phyloP scores from a whole-genome alignment of 2,888 invertebrate genomes.

The Scrobipalpa costella region DNA sequence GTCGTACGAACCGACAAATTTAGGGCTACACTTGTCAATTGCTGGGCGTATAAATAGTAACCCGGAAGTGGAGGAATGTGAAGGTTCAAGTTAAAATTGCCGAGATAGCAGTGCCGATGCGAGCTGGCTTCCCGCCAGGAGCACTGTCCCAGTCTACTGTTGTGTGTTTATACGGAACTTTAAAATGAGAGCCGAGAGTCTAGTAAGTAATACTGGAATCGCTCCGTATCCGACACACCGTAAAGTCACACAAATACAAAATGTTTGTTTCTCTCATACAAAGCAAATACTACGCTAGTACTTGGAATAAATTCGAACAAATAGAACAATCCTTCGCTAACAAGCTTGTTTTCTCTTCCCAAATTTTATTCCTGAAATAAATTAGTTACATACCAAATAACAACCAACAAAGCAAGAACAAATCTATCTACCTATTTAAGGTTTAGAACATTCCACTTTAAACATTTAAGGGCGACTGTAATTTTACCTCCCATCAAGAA shows the following conservation, averaged over 20 bases:
- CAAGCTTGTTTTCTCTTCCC: slow-evolving; percentile 4
- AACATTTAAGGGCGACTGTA: too few species aligned
- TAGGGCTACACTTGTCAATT: slow-evolving; percentile 9
- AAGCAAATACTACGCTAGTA: slow-evolving; percentile 1
- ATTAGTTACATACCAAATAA: not conserved
- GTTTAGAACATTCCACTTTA: too few species aligned
- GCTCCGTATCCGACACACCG: slow-evolving; percentile 6
- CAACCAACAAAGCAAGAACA: too few species aligned
- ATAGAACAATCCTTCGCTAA: slow-evolving; percentile 6
- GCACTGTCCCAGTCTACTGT: slow-evolving; percentile 42
- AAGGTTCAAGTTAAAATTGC: slow-evolving; percentile 21
- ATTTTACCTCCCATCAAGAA: too few species aligned
- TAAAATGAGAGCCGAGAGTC: slow-evolving; percentile 25
- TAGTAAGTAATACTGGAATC: slow-evolving; percentile 17
- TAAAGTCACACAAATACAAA: not conserved
- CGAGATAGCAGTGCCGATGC: slow-evolving; percentile 36
- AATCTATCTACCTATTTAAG: too few species aligned
- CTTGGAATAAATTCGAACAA: slow-evolving; percentile 4
- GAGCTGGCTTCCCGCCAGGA: slow-evolving; percentile 54
- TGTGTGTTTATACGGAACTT: slow-evolving; percentile 35
- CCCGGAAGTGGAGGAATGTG: slow-evolving; percentile 17
- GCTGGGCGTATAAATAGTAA: not conserved
- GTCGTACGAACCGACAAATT: slow-evolving; percentile 39
- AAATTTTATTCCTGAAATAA: not conserved
- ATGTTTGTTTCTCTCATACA: not conserved